A percentile compares a stretch with the other conserved stretches of the same genome.
Evolutionary conservation across 2,797 vertebrate genomes (phyloP).

Genomic region (Ctenosaura bakeri): DNA sequence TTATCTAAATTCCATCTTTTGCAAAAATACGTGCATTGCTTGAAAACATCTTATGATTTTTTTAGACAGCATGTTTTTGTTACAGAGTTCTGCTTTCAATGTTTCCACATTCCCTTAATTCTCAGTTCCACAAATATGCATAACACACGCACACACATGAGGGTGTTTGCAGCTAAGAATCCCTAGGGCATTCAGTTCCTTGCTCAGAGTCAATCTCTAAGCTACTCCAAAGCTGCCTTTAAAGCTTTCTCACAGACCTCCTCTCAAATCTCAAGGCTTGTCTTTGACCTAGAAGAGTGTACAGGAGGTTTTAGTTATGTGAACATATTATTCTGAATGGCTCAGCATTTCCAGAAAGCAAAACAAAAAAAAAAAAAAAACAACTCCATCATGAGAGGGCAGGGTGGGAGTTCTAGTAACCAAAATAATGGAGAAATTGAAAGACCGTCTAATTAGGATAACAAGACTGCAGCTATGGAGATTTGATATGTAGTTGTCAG

Average conservation of each 20-base stretch:
- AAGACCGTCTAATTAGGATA: background rate
- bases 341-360: background rate
- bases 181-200: background rate
- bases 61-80: background rate
- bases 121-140: background rate
- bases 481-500: background rate
- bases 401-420: background rate
- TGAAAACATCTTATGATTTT: background rate
- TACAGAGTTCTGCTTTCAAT: background rate
- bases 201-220: background rate
- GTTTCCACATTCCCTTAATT: background rate
- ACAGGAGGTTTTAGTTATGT: background rate
- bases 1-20: background rate
- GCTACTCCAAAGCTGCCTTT: background rate
- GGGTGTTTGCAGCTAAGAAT: background rate
- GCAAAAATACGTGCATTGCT: background rate
- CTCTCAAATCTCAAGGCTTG: background rate
- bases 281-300: background rate
- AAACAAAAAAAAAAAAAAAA: too few relatives aligned
- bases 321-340: slow-evolving; percentile 2
- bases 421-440: background rate
- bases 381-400: background rate
- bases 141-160: background rate
- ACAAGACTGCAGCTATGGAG: background rate
- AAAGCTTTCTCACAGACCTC: background rate